These are phyloP conservation scores for Drosophila phalerata DNA, from an alignment of 2,888 invertebrate species.

Conservation along the genomic window DNA sequence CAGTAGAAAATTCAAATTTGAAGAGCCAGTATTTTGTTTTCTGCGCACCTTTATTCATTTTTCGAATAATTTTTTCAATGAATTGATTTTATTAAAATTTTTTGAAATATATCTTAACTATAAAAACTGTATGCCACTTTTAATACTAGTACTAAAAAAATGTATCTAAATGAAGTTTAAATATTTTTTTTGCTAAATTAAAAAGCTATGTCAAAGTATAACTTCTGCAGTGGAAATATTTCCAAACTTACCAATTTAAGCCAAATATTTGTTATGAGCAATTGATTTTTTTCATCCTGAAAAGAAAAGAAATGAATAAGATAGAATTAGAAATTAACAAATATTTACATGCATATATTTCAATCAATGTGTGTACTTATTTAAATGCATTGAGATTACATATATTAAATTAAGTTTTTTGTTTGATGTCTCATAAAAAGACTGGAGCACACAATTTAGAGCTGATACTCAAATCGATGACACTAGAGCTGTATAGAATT, in stretches of 20 bases:
- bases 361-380: conserved; percentile 9
- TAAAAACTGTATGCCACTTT: too few species aligned
- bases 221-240: not conserved
- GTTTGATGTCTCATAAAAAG: conserved; percentile 35
- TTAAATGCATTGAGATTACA: conserved; percentile 21
- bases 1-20: not conserved
- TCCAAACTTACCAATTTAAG: conserved; percentile 94
- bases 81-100: too few species aligned
- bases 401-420: conserved; percentile 24
- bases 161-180: not conserved
- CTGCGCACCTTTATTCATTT: too few species aligned
- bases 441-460: conserved; percentile 2
- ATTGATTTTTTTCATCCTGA: conserved; percentile 98
- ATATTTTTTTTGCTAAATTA: not conserved
- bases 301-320: conserved; percentile 83
- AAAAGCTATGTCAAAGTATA: not conserved
- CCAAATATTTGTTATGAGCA: conserved; percentile 98
- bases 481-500: conserved; percentile 14
- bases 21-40: too few species aligned
- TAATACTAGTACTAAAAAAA: too few species aligned
- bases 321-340: conserved; percentile 16
- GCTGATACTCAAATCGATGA: conserved; percentile 6
- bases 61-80: too few species aligned
- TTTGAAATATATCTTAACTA: too few species aligned
- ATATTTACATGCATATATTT: not conserved